Evolutionary conservation across 2,113 vertebrate species (phyloP).

Genomic region (Paratilapia polleni): DNA sequence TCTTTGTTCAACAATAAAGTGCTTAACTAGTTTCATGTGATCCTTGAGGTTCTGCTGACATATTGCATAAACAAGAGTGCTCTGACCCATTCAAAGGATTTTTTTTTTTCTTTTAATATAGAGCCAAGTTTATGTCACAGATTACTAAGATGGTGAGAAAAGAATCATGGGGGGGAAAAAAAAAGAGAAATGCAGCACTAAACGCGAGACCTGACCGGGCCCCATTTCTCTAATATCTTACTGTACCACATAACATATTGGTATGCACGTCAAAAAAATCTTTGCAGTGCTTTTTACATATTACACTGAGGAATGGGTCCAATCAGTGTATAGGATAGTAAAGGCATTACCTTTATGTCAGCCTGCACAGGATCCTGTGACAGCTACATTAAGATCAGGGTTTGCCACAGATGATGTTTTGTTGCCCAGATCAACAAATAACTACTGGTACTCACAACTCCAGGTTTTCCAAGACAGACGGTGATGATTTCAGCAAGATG

Average conservation of each 20-base stretch:
- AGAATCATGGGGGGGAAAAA: background rate
- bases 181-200: background rate
- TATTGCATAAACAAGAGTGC: background rate
- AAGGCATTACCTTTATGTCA: background rate
- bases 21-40: background rate
- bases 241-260: background rate
- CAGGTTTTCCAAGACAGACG: background rate
- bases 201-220: background rate
- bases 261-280: accelerated
- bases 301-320: background rate
- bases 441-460: accelerated
- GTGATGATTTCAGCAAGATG: background rate
- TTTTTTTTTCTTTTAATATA: background rate
- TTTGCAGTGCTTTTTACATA: accelerated
- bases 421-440: background rate
- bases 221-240: background rate
- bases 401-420: background rate
- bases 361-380: background rate
- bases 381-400: accelerated
- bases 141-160: background rate
- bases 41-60: background rate
- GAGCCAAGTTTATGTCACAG: conserved; percentile 36
- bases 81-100: conserved; percentile 6
- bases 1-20: background rate
- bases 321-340: background rate